These are phyloP conservation scores for Apteryx owenii DNA, from an alignment of 2,113 vertebrate species.

Conservation along the genomic window DNA sequence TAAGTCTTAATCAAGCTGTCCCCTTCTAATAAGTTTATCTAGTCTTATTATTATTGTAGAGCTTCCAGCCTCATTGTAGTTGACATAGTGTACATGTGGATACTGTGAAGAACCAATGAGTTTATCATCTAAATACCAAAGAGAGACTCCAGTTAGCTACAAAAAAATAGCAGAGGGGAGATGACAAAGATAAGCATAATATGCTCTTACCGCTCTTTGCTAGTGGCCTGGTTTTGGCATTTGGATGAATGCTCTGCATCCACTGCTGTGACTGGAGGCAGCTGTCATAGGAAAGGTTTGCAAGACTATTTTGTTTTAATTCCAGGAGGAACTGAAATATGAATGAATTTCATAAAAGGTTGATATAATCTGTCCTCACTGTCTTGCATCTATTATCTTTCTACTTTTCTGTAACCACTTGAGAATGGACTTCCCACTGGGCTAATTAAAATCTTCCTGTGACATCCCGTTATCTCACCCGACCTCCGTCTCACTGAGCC, in stretches of 20 bases:
- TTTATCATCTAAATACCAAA: not conserved
- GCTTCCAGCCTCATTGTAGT: not conserved
- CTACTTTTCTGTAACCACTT: not conserved
- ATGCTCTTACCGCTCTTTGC: not conserved
- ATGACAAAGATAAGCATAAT: not conserved
- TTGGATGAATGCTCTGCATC: constrained; percentile 6
- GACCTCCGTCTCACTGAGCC: not conserved
- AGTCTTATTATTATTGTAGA: not conserved
- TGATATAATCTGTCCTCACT: not conserved
- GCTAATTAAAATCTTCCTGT: constrained; percentile 30
- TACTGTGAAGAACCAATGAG: not conserved
- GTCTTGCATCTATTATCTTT: constrained; percentile 8
- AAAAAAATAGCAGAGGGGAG: not conserved
- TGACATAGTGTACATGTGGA: not conserved
- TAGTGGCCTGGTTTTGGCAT: not conserved
- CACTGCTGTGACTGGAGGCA: not conserved
- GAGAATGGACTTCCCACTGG: constrained; percentile 31
- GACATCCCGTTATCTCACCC: not conserved
- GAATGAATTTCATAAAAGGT: constrained; percentile 11
- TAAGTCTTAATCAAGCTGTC: not conserved
- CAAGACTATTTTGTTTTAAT: not conserved
- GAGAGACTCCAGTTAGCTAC: not conserved
- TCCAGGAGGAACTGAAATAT: not conserved
- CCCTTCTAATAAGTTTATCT: not conserved
- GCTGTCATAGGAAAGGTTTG: constrained; percentile 16